Conservation (phyloP, 2,113 vertebrate genomes). For the Thermophis baileyi region DNA sequence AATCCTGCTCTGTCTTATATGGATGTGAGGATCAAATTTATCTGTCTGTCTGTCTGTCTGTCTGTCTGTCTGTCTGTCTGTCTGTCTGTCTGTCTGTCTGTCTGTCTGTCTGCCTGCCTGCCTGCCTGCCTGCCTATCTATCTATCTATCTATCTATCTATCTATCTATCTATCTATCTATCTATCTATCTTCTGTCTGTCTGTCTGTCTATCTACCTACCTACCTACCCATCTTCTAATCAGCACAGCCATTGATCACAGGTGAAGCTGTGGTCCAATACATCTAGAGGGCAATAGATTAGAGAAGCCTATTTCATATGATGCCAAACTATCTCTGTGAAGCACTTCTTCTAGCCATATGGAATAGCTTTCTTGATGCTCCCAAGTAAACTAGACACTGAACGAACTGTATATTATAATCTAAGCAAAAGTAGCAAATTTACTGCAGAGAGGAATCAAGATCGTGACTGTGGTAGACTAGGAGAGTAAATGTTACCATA, state of each 20-base stretch:
- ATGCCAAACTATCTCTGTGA: background rate
- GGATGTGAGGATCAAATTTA: background rate
- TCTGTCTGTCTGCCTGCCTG: no score
- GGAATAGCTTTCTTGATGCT: background rate
- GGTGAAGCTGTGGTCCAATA: background rate
- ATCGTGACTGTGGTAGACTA: background rate
- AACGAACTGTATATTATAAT: background rate
- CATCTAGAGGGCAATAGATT: background rate
- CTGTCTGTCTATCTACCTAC: no score
- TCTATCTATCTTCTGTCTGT: no score
- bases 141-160: no score
- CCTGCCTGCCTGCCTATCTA: no score
- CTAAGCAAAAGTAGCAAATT: background rate
- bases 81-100: no score
- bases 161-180: no score
- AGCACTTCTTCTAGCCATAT: background rate
- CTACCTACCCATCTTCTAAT: background rate
- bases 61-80: rapidly evolving
- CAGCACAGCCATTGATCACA: background rate
- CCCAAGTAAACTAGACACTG: background rate
- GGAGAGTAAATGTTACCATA: background rate
- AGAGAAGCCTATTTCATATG: background rate
- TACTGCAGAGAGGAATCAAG: background rate
- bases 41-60: no score
- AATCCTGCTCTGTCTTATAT: background rate